Percentiles rank a stretch among this genome's conserved stretches.
Conservation (phyloP, 2,888 invertebrate genomes). For the Leptinotarsa peninsularis region DNA sequence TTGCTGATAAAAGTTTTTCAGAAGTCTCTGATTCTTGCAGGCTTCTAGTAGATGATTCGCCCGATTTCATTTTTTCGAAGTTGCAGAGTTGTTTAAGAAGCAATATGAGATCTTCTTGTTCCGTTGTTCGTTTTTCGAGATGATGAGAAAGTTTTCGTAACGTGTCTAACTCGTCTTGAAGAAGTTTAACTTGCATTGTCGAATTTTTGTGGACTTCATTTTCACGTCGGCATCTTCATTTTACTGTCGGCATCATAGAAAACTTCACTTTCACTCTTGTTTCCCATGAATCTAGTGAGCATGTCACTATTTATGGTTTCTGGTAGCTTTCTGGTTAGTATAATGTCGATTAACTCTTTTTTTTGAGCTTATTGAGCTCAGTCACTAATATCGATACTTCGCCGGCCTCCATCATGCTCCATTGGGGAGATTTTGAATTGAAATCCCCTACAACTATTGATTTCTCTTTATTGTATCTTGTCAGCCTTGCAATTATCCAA, state of each 20-base stretch:
- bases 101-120: conserved; percentile 15
- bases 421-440: no score
- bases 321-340: conserved; percentile 4
- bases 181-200: background rate
- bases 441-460: no score
- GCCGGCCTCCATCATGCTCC: background rate
- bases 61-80: conserved; percentile 1
- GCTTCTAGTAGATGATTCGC: background rate
- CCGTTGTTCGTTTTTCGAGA: background rate
- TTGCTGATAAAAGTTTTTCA: background rate
- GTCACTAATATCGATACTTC: background rate
- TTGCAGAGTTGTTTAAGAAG: conserved; percentile 6
- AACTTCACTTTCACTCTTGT: conserved; percentile 3
- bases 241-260: background rate
- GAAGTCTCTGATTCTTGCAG: background rate
- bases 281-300: background rate
- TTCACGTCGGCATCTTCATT: no score
- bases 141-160: conserved; percentile 3
- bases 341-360: conserved; percentile 13
- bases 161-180: background rate
- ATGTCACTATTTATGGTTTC: conserved; percentile 6
- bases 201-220: background rate
- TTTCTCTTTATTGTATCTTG: no score
- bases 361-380: conserved; percentile 19
- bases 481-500: no score